phyloP scores from a whole-genome alignment of 2,113 vertebrate genomes.

The Bos taurus region ARS-UCD2.0 NC_037338.1:96621001-96621500 shows the following conservation, averaged over 20 bases:
- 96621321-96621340: neutral
- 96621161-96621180: neutral
- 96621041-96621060: neutral
- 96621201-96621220: neutral
- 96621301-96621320: neutral
- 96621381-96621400: neutral
- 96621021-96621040: conserved; percentile 6
- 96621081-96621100: neutral
- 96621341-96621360: neutral
- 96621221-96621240: neutral
- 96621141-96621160: neutral
- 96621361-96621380: neutral
- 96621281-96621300: neutral
- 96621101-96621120: neutral
- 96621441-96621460: neutral
- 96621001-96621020: neutral
- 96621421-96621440: neutral
- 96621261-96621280: conserved; percentile 13
- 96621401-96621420: neutral
- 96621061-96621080: conserved; percentile 1
- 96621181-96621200: neutral
- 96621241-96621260: neutral
- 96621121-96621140: neutral
- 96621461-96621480: neutral
- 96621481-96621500: conserved; percentile 1